Base-by-base conservation (phyloP, 2,113 vertebrate genomes). In the Nothocercus julius region DNA sequence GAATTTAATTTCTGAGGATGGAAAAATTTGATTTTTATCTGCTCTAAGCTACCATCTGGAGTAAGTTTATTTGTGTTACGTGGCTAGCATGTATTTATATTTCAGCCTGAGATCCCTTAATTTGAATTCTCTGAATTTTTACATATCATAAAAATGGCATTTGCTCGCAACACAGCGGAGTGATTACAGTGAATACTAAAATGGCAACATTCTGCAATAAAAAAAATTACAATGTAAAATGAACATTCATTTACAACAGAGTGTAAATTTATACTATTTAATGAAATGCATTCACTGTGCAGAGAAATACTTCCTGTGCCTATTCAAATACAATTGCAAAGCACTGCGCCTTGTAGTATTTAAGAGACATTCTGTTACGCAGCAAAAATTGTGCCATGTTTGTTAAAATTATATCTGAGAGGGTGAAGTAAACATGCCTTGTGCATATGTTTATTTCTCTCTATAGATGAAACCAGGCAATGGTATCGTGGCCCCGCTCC, bases 21-120 rank as follows among this genome's bases (percentile, higher is more conserved):
- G 82, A 1, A 7, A 95, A 94, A 96, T 97, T 96, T 97, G 96
- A 97, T 97, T 91, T 92, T 89, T 97, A 97, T 97, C 91, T 96
- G 88, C 83, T 96, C 86, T 94, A 96, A 96, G 89, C 93, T 97
- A 90, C 97, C 98, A 98, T 98, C 97, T 98, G 97, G 97, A 97
- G 78, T 95, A 96, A 96, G 96, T 97, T 97, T 98, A 95, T 97
- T 97, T 97, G 87, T 92, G 93, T 96, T 97, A 93, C 34, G 75
- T 96, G 96, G 92, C 84, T 96, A 95, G 97, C 95, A 98, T 97
- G 94, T 97, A 97, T 97, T 98, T 98, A 92, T 97, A 90, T 90
- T 96, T 82, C 93, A 95, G 97, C 92, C 96, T 95, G 77, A 95
- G 96, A 96, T 96, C 95, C 64, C 85, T 96, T 90, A 97, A 96